Evolutionary conservation across 2,113 vertebrate species (phyloP), one percentile per base, ranked within the genome.

Genomic region (Hassar affinis): DNA sequence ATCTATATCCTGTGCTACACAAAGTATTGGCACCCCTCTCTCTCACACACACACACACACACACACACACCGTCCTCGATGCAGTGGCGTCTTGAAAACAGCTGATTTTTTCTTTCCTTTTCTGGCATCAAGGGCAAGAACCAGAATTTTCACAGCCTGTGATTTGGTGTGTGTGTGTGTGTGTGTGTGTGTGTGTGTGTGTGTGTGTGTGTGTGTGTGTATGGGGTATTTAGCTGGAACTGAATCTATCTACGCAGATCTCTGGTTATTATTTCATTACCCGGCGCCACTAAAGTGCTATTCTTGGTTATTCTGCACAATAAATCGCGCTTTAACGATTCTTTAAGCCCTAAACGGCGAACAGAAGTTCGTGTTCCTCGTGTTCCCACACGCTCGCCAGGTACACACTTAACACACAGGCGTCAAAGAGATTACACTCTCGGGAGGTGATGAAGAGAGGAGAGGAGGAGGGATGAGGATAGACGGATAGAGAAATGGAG

Each of bases 391-490:
- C 56, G 4, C 22, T 38, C 72, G 45, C 42, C 33, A 86, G 80
- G 47, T 75, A 49, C 33, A 38, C 45, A 35, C 47, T 85, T 85
- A 71, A 56, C n/a, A 78, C 64, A 15, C 64, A 51, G 57, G 77
- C 75, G 42, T 52, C 61, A 12, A 38, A 80, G 71, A 66, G 62
- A 68, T 83, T 72, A 75, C 51, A 38, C 78, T 80, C 78, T 83
- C 57, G 42, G 47, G 62, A 81, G 27, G 49, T 14, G 35, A 25
- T 27, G 12, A 35, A 25, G n/a, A 35, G 3, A 49, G 10, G 6
- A 1, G 25, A 18, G 6, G 5, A 15, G 5, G 9, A 20, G 6
- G 45, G 8, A 54, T 3, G 35, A 68, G 45, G 35, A 49, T 4
- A 35, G 9, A 64, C 49, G n/a, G 42, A 51, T 20, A 2, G 42